Conservation (phyloP, 2,113 vertebrate genomes). For the Rhadina sibilatrix region DNA sequence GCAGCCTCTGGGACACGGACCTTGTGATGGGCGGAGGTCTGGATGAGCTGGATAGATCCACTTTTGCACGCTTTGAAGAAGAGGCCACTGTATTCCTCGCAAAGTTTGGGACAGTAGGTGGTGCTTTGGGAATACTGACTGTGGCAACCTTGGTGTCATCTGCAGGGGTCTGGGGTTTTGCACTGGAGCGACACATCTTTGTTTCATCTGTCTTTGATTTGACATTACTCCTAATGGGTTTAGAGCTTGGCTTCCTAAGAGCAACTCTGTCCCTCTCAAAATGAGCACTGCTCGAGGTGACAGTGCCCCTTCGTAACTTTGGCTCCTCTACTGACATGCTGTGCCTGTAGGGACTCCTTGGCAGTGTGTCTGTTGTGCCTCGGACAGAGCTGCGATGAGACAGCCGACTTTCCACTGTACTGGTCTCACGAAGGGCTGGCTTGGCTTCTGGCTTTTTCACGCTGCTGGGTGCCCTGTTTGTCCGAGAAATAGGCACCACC, state of each 20-base stretch:
- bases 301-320: conserved; percentile 68
- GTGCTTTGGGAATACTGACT: conserved; percentile 37
- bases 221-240: conserved; percentile 82
- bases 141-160: conserved; percentile 65
- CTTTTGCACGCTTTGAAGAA: conserved; percentile 80
- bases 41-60: conserved; percentile 67
- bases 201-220: conserved; percentile 81
- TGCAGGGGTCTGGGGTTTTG: conserved; percentile 71
- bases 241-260: conserved; percentile 83
- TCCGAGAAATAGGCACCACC: conserved; percentile 87
- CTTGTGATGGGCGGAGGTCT: conserved; percentile 70
- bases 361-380: conserved; percentile 73
- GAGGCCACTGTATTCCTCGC: conserved; percentile 93
- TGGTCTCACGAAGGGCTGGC: conserved; percentile 42
- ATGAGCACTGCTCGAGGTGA: conserved; percentile 42
- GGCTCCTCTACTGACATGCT: conserved; percentile 82
- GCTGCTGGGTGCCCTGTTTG: conserved; percentile 61
- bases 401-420: conserved; percentile 47
- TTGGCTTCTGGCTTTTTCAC: conserved; percentile 73
- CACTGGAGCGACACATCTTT: conserved; percentile 85
- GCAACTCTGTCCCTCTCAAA: conserved; percentile 77
- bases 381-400: conserved; percentile 77
- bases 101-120: conserved; percentile 79
- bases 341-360: conserved; percentile 76
- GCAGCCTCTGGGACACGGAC: conserved; percentile 75